These are phyloP conservation scores for Amazona vittata DNA, from an alignment of 2,113 vertebrate species.

Conservation along the genomic window DNA sequence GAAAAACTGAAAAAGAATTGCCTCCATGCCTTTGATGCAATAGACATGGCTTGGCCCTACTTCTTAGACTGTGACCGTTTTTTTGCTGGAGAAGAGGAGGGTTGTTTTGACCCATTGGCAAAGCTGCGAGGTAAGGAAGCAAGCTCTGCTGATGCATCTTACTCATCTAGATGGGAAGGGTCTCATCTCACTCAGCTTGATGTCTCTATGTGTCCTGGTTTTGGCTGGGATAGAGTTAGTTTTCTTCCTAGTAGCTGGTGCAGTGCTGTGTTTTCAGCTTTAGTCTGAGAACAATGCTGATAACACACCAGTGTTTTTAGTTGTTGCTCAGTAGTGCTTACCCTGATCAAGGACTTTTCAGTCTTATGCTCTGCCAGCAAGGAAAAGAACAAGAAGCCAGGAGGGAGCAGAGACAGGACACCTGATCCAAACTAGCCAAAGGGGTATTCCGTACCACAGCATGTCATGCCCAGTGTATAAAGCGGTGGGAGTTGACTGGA, in stretches of 20 bases:
- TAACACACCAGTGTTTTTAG: background rate
- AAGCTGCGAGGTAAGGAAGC: constrained; percentile 80
- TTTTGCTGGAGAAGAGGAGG: constrained; percentile 84
- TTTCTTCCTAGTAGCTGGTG: background rate
- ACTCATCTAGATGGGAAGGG: background rate
- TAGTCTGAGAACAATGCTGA: background rate
- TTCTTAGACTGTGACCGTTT: constrained; percentile 93
- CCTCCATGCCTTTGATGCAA: constrained; percentile 87
- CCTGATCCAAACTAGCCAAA: background rate
- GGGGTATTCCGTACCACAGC: background rate
- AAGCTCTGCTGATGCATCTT: background rate
- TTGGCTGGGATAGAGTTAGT: background rate
- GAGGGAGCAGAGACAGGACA: background rate
- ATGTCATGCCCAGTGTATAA: background rate
- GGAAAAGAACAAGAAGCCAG: background rate
- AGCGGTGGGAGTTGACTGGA: background rate
- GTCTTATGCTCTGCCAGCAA: background rate
- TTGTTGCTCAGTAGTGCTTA: background rate
- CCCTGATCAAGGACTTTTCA: background rate
- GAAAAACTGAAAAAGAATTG: constrained; percentile 84
- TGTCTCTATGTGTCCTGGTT: background rate
- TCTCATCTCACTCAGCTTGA: background rate
- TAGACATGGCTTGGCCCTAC: constrained; percentile 98
- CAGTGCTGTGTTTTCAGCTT: background rate
- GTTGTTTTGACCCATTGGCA: constrained; percentile 88